Evolutionary conservation across 2,888 invertebrate genomes (phyloP).

Genomic region (Torymus aiolomorphi): DNA sequence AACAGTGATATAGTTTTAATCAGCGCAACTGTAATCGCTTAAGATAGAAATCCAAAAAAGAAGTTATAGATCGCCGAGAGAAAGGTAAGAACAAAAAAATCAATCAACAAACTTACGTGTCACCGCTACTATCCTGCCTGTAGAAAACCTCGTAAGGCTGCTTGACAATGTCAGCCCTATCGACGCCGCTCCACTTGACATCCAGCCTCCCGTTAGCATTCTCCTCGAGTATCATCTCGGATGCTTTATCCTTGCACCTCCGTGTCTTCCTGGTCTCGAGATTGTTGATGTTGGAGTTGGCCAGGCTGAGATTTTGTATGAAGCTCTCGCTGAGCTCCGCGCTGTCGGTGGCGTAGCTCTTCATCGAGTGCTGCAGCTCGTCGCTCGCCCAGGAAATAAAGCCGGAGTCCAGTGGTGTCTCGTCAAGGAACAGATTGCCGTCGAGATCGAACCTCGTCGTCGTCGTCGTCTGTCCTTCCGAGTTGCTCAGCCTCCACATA

Average conservation of each 20-base stretch:
- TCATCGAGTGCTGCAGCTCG: neutral
- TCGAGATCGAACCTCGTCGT: no score
- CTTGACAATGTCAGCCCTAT: slow-evolving; percentile 73
- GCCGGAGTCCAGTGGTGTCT: neutral
- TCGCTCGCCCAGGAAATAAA: neutral
- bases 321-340: neutral
- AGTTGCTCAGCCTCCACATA: slow-evolving; percentile 18
- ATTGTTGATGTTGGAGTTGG: neutral
- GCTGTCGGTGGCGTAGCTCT: neutral
- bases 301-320: neutral
- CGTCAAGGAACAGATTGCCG: neutral
- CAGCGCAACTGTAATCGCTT: no score
- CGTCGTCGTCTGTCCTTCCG: neutral
- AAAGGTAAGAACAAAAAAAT: no score
- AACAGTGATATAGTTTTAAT: no score
- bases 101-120: slow-evolving; percentile 84
- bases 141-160: slow-evolving; percentile 78
- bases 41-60: no score
- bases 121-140: slow-evolving; percentile 88
- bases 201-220: slow-evolving; percentile 80
- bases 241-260: no score
- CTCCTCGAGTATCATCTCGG: no score
- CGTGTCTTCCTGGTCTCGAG: neutral
- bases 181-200: slow-evolving; percentile 78
- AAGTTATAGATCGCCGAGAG: no score